Percentiles rank a stretch among this genome's conserved stretches.
Conservation (phyloP, 2,888 invertebrate species). For the Malthinus flaveolus region DNA sequence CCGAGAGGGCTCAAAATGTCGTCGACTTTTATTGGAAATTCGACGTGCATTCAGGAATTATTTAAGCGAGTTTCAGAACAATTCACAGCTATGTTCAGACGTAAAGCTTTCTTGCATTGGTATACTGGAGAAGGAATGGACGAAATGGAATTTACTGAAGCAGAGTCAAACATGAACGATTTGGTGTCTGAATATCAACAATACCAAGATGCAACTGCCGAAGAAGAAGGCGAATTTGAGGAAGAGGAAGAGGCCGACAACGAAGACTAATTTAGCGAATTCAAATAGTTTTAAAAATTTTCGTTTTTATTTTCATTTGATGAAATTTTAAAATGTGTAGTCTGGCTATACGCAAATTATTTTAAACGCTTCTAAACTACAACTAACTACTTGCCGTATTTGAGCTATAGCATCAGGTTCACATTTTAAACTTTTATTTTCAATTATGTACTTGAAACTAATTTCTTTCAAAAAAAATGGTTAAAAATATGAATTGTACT, state of each 20-base stretch:
- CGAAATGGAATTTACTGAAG: constrained; percentile 96
- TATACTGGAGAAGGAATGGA: constrained; percentile 98
- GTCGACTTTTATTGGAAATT: constrained; percentile 91
- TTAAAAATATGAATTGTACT: too few species aligned
- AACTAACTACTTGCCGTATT: too few species aligned
- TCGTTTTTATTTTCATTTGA: too few species aligned
- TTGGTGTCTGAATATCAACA: constrained; percentile 92
- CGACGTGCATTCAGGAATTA: constrained; percentile 89
- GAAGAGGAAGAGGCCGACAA: constrained; percentile 75
- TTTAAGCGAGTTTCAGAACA: constrained; percentile 91
- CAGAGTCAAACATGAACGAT: constrained; percentile 94
- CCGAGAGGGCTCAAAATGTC: constrained; percentile 92
- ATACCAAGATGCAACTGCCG: constrained; percentile 87
- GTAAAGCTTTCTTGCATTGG: constrained; percentile 97
- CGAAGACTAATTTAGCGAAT: constrained; percentile 47
- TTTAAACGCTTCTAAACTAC: too few species aligned
- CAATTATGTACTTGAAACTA: too few species aligned
- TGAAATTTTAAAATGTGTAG: too few species aligned
- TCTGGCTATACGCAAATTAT: too few species aligned
- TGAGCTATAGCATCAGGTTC: too few species aligned
- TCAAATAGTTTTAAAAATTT: not conserved
- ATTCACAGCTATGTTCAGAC: constrained; percentile 93
- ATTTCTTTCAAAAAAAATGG: too few species aligned
- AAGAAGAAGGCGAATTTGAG: constrained; percentile 81
- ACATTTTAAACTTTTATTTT: too few species aligned